Evolutionary conservation across 2,888 invertebrate genomes (phyloP), one percentile per base, ranked within the genome.

Genomic region (Leptinotarsa juncta): DNA sequence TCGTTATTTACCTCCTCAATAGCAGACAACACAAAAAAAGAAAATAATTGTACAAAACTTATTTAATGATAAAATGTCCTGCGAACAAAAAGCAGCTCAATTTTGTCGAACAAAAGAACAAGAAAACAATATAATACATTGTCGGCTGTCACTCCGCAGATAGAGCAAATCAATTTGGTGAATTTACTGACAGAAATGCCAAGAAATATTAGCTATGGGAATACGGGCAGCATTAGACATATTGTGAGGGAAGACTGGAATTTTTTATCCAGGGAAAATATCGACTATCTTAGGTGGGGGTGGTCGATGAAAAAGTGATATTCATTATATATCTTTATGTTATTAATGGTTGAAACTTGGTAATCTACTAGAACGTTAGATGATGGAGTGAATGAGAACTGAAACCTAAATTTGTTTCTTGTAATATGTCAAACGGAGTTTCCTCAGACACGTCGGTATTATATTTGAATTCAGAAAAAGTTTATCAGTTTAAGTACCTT

Each of bases 111-210:
- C 81, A 82, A 82, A 80, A 79, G 82, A 79, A 73, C 73, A 81
- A 82, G 82, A 84, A 83, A 84, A 84, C 83, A 83, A 84, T 84
- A 82, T 84, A 81, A 84, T 83, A 82, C 82, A 84, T 83, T 78
- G 84, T 80, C 73, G 79, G 80, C 83, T 83, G 84, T 84, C 84
- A 82, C 77, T 82, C 72, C 72, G 82, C 78, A 80, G 83, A 83
- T 82, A 81, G 82, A 77, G 82, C 82, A 80, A 83, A 82, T 83
- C 83, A 83, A 83, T 84, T 84, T 82, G 72, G 77, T 65, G 79
- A 83, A 83, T 83, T 82, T 82, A 83, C 81, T 76, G 81, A 81
- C 79, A 76, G 79, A 73, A 79, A 70, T 74, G 75, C 74, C 75
- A 74, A 77, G 79, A 79, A 78, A 79, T 78, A 79, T 79, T 78